Conservation (phyloP, 2,888 invertebrate genomes). For the Drepana falcataria region DNA sequence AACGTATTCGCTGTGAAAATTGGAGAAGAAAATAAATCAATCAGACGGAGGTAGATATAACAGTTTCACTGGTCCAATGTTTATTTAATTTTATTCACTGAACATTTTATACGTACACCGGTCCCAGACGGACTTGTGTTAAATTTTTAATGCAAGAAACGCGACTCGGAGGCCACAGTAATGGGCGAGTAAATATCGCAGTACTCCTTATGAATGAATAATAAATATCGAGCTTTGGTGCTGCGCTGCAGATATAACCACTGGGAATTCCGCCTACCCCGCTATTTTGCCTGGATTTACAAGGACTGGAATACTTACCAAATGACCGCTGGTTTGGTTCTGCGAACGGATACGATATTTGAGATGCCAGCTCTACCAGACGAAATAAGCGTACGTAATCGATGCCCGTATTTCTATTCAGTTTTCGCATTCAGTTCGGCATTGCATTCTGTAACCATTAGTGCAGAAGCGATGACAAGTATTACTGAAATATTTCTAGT, state of each 20-base stretch:
- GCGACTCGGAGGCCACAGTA: conserved; percentile 59
- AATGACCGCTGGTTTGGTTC: conserved; percentile 3
- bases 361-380: neutral
- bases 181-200: conserved; percentile 71
- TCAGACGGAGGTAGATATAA: neutral
- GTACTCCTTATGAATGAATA: conserved; percentile 69
- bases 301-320: conserved; percentile 6
- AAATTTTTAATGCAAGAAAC: conserved; percentile 66
- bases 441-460: neutral
- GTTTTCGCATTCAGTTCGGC: conserved; percentile 2
- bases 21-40: conserved; percentile 10
- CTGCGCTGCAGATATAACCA: conserved; percentile 47
- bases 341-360: neutral
- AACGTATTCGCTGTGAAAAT: neutral
- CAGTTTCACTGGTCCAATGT: conserved; percentile 14
- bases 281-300: conserved; percentile 14
- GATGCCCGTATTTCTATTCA: conserved; percentile 4
- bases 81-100: conserved; percentile 37
- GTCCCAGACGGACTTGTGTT: conserved; percentile 45
- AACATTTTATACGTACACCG: conserved; percentile 34
- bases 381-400: conserved; percentile 5
- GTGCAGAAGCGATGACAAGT: neutral
- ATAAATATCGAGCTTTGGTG: conserved; percentile 52
- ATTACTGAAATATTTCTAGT: neutral
- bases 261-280: conserved; percentile 31